These are phyloP conservation scores for Onychostruthus taczanowskii DNA, from an alignment of 2,113 vertebrate species.

Conservation along the genomic window DNA sequence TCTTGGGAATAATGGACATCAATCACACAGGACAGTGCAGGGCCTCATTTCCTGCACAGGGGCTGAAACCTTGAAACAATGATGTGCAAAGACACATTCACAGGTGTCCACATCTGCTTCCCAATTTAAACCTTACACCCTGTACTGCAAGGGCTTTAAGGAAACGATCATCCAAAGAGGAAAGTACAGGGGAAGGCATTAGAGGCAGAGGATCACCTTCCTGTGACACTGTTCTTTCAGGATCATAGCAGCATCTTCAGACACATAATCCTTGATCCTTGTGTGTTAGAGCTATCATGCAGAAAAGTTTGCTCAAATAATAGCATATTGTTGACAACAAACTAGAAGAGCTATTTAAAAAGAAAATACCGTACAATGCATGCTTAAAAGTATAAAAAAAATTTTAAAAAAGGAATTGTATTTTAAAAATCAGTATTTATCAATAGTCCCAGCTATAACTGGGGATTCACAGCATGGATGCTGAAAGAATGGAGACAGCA, in stretches of 20 bases:
- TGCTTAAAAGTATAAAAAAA: neutral
- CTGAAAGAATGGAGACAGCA: conserved; percentile 64
- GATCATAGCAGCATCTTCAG: conserved; percentile 24
- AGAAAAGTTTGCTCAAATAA: conserved; percentile 52
- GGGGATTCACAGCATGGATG: conserved; percentile 52
- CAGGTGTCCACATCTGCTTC: conserved; percentile 6
- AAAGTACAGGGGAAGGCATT: conserved; percentile 35
- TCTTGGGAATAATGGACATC: neutral
- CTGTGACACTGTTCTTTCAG: conserved; percentile 20
- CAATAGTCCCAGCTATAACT: conserved; percentile 46
- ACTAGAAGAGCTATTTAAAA: neutral
- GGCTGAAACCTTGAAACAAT: neutral
- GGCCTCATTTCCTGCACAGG: neutral
- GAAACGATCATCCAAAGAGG: neutral
- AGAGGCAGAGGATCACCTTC: neutral
- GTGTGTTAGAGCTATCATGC: conserved; percentile 1
- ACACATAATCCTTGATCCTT: conserved; percentile 4
- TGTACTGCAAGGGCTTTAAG: neutral
- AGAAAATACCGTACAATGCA: neutral
- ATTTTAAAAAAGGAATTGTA: neutral
- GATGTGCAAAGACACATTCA: neutral
- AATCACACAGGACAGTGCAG: neutral
- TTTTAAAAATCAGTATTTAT: conserved; percentile 64
- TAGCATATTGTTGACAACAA: conserved; percentile 61
- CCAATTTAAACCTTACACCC: neutral